phyloP scores from a whole-genome alignment of 2,797 vertebrate species.

The Paguma larvata region DNA sequence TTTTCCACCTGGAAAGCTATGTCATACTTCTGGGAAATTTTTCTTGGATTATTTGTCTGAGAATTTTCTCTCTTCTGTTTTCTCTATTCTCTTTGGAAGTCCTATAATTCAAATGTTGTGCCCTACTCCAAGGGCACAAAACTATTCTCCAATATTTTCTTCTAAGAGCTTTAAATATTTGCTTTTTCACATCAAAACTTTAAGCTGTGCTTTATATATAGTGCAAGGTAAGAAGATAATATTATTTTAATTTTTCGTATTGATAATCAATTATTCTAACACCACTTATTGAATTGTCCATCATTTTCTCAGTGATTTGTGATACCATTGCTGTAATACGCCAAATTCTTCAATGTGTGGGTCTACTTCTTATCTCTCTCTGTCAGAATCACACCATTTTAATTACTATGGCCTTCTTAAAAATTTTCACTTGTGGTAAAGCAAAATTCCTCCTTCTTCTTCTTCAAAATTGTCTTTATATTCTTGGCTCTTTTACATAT shows the following conservation, averaged over 20 bases:
- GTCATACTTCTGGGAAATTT: neutral
- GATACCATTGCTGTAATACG: neutral
- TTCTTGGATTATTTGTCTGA: neutral
- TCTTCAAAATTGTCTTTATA: conserved; percentile 4
- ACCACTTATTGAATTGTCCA: neutral
- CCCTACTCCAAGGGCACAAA: neutral
- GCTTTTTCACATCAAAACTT: neutral
- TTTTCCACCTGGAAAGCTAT: neutral
- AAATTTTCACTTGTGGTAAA: neutral
- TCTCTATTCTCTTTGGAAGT: neutral
- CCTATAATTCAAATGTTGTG: neutral
- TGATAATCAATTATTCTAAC: neutral
- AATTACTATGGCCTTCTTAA: neutral
- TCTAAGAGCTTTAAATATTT: neutral
- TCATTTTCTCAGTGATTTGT: neutral
- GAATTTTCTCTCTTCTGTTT: neutral
- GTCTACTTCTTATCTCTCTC: conserved; percentile 2
- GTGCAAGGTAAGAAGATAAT: neutral
- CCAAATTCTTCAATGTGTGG: neutral
- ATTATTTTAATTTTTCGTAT: conserved; percentile 16
- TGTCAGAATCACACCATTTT: neutral
- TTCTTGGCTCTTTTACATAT: conserved; percentile 1
- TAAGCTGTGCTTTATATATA: neutral
- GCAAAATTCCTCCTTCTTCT: neutral
- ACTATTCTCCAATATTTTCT: neutral